phyloP scores from a whole-genome alignment of 1,140 invertebrate species.

The Lepidurus packardi region DNA sequence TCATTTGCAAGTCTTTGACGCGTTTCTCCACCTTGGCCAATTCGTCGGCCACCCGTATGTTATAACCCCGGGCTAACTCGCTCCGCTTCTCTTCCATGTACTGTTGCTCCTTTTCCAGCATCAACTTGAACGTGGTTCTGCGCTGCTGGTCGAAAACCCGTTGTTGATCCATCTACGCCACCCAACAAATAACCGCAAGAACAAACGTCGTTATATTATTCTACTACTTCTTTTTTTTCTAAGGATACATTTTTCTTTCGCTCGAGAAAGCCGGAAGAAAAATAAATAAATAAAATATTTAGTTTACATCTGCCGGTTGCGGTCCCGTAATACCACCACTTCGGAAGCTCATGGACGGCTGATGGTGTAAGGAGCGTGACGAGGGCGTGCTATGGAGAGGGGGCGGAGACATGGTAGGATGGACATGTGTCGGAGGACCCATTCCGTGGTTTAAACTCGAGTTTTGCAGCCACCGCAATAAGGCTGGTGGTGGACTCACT shows the following conservation, averaged over 20 bases:
- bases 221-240: no score
- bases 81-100: constrained; percentile 64
- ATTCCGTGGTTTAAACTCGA: constrained; percentile 38
- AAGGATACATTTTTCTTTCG: not conserved
- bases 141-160: constrained; percentile 67
- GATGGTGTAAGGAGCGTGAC: constrained; percentile 42
- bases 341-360: constrained; percentile 44
- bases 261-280: not conserved
- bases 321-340: constrained; percentile 71
- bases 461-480: constrained; percentile 42
- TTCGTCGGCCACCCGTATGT: constrained; percentile 49
- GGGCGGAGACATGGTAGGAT: constrained; percentile 29
- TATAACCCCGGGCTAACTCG: constrained; percentile 51
- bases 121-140: constrained; percentile 66
- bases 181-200: constrained; percentile 16
- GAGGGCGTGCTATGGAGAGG: constrained; percentile 34
- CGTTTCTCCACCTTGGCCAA: constrained; percentile 55
- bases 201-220: no score
- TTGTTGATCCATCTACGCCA: constrained; percentile 63
- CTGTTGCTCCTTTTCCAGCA: constrained; percentile 71
- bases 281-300: constrained; percentile 28
- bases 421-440: constrained; percentile 38
- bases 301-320: constrained; percentile 52
- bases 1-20: constrained; percentile 56
- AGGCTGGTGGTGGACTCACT: constrained; percentile 23